Conservation (phyloP, 1,140 invertebrate genomes). For the Pseudomyrmex pallidus region DNA sequence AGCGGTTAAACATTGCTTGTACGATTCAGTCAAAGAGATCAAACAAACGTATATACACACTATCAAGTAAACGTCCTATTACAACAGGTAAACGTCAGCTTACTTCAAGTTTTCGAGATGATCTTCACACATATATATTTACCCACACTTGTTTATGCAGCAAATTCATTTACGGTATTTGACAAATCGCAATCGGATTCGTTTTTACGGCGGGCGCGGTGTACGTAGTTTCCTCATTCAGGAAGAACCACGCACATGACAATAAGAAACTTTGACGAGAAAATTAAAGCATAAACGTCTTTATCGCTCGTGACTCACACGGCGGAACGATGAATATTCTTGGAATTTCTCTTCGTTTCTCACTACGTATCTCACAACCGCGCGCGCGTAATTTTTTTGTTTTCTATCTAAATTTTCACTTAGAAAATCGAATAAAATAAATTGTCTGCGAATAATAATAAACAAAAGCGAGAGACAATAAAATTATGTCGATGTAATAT, state of each 20-base stretch:
- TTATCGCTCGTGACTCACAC: slow-evolving; percentile 17
- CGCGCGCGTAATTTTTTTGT: background rate
- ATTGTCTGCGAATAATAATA: background rate
- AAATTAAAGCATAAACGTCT: slow-evolving; percentile 19
- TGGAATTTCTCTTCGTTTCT: background rate
- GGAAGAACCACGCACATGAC: background rate
- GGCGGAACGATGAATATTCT: background rate
- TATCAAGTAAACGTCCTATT: too few relatives aligned
- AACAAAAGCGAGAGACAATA: background rate
- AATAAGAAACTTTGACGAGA: slow-evolving; percentile 1
- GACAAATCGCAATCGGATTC: background rate
- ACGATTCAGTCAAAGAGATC: too few relatives aligned
- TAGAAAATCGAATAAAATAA: background rate
- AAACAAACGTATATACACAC: too few relatives aligned
- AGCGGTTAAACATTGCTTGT: too few relatives aligned
- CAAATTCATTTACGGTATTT: background rate
- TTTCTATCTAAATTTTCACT: background rate
- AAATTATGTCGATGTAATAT: background rate
- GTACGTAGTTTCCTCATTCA: slow-evolving; percentile 3
- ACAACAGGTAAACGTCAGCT: too few relatives aligned
- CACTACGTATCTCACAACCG: background rate
- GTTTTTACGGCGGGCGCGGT: background rate
- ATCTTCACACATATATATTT: background rate
- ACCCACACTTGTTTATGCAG: background rate
- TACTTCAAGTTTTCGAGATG: background rate